Conservation (phyloP, 2,797 vertebrate species). For the Enteromius paludinosus region DNA sequence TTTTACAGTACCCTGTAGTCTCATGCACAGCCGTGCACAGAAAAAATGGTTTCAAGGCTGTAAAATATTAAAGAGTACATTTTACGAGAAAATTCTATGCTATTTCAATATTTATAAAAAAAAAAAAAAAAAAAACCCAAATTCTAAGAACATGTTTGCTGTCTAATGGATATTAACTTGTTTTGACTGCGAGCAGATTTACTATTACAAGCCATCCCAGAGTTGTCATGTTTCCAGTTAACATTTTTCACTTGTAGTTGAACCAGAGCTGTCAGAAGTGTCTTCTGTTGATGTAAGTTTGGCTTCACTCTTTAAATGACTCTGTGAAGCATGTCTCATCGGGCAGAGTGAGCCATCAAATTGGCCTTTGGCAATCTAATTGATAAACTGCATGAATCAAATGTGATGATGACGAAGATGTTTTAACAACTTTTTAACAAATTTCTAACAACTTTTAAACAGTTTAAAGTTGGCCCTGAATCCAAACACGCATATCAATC, state of each 20-base stretch:
- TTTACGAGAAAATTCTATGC: neutral
- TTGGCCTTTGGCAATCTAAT: neutral
- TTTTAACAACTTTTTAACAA: neutral
- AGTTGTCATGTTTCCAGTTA: neutral
- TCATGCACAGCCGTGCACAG: neutral
- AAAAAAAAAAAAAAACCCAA: too few species aligned
- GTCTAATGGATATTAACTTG: neutral
- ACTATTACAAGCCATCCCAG: neutral
- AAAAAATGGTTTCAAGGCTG: neutral
- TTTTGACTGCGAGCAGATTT: neutral
- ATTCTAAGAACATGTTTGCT: neutral
- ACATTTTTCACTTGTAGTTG: neutral
- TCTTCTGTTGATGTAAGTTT: constrained; percentile 14
- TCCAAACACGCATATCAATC: neutral
- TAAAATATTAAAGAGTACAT: neutral
- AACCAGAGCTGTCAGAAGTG: neutral
- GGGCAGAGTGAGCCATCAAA: neutral
- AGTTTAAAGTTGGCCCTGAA: constrained; percentile 2
- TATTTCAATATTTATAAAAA: too few species aligned
- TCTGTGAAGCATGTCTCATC: neutral
- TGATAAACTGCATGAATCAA: neutral
- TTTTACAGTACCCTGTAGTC: neutral
- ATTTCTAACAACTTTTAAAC: neutral
- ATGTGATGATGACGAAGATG: neutral
- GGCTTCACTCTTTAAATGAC: neutral